phyloP scores from a whole-genome alignment of 2,113 vertebrate genomes.

The Bambusicola thoracicus region DNA sequence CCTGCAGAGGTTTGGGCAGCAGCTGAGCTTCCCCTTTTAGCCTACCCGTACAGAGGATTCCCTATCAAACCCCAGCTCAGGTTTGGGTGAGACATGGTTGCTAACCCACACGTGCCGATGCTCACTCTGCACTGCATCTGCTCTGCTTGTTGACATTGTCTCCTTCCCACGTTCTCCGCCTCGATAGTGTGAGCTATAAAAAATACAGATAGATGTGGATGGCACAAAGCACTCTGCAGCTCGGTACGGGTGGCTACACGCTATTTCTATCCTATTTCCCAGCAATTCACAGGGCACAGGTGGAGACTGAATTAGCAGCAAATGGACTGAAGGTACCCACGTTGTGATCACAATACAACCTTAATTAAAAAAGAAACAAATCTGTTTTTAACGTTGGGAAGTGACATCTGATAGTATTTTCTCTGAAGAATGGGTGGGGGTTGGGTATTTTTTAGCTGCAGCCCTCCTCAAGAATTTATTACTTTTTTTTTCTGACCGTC shows the following conservation, averaged over 20 bases:
- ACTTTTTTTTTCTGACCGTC: neutral
- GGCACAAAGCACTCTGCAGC: neutral
- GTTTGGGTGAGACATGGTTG: fast-evolving
- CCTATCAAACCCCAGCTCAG: neutral
- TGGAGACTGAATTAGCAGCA: neutral
- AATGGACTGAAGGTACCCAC: neutral
- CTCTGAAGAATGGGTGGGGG: neutral
- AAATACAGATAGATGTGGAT: neutral
- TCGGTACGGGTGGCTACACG: neutral
- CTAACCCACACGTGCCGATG: neutral
- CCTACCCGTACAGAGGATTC: neutral
- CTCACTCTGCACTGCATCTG: neutral
- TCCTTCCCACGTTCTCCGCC: neutral
- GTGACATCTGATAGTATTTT: slow-evolving; percentile 23
- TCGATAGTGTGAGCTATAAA: neutral
- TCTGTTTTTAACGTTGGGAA: neutral
- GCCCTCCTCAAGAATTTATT: slow-evolving; percentile 3
- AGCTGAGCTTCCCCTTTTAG: neutral
- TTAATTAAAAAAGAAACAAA: neutral
- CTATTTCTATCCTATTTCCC: neutral
- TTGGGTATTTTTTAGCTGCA: slow-evolving; percentile 12
- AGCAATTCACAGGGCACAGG: neutral
- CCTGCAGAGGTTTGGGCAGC: neutral
- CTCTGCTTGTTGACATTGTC: neutral
- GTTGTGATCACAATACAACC: neutral